Conservation (phyloP, 2,888 invertebrate species). For the Disparrhopalites patrizii region DNA sequence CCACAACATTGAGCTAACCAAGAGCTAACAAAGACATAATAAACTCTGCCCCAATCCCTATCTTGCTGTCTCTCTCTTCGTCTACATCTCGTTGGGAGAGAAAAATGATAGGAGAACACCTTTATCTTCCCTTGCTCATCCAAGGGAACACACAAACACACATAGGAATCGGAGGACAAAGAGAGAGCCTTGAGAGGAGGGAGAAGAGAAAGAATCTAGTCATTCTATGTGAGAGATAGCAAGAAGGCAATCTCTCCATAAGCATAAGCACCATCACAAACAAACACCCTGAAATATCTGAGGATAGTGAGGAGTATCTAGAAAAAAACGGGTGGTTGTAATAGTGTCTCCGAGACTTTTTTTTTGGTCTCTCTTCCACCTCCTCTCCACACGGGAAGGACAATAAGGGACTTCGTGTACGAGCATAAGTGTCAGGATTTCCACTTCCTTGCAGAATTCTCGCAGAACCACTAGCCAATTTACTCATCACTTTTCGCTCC, state of each 20-base stretch:
- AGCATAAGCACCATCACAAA: too few species aligned
- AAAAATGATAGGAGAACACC: constrained; percentile 6
- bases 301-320: too few species aligned
- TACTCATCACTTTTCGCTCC: constrained; percentile 33
- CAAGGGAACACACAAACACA: constrained; percentile 8
- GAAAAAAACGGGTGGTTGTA: too few species aligned
- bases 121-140: constrained; percentile 8
- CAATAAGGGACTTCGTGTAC: background rate
- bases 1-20: too few species aligned
- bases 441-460: constrained; percentile 26
- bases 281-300: too few species aligned
- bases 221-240: background rate
- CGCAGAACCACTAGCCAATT: constrained; percentile 27
- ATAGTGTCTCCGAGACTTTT: too few species aligned
- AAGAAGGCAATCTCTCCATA: too few species aligned
- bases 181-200: background rate
- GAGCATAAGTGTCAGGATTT: background rate
- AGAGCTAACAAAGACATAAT: constrained; percentile 16
- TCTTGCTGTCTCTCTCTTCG: background rate
- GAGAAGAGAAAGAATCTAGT: background rate
- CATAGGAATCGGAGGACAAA: background rate
- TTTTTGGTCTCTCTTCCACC: background rate
- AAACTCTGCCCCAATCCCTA: background rate
- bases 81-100: background rate
- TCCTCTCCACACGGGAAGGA: background rate